Evolutionary conservation across 64 coral and sea anemone species (phyloP), one percentile per base, ranked within the genome.

Genomic region (Actinia tenebrosa): DNA sequence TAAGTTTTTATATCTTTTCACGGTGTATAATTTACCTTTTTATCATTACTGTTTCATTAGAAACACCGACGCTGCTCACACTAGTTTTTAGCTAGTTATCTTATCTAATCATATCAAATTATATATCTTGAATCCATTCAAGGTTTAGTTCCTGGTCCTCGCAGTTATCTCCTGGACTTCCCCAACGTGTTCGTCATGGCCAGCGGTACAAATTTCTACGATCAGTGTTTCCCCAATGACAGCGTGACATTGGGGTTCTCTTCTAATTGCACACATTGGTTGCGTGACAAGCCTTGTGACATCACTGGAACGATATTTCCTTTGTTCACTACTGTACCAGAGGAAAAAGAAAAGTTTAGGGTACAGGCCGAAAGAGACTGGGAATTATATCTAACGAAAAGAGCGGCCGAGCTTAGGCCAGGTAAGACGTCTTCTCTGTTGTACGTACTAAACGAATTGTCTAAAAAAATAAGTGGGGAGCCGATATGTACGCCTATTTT

Each of bases 301-400:
- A 89, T 83, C 7, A 89, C 87, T 3, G 87, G 87, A 5, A 79
- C 87, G 1, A 50, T 82, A 60, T 44, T 81, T n/a, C 42, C 37
- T 37, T 30, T 50, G 2, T 60, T 83, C 53, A 62, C 63, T 7
- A 83, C 87, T 80, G 87, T 64, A 10, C 56, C 79, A 20, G 87
- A 89, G 45, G 87, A 82, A 56, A 61, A 18, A 9, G 62, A 53
- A n/a, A 83, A 61, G 27, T 89, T 89, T 64, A 20, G 63, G 64
- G 45, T 23, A 64, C 87, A 89, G 58, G 87, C 87, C 2, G 87
- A 63, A 47, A 89, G n/a, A 44, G 88, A 89, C 80, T 89, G 88
- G 88, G 78, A 89, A 3, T 3, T 16, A 0, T 15, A 15, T 37
- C 27, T 87, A 20, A 69, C 78, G 50, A 77, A 27, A 22, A 87